A percentile compares a stretch with the other conserved stretches of the same genome.
phyloP scores from a whole-genome alignment of 2,113 vertebrate genomes.

The Takifugu flavidus region DNA sequence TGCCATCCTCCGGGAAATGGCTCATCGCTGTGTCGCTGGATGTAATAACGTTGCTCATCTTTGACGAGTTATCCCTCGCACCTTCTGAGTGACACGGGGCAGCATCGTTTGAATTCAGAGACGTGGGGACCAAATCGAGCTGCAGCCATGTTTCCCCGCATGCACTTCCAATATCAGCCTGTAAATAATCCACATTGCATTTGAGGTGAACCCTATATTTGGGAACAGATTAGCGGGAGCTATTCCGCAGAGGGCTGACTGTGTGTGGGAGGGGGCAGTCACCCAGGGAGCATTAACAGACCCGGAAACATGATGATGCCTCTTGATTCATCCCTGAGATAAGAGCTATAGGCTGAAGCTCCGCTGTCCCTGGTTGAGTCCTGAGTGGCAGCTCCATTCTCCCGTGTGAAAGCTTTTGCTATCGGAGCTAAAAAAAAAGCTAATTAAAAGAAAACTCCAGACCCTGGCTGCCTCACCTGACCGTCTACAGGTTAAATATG shows the following conservation, averaged over 20 bases:
- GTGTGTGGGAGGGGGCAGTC: slow-evolving; percentile 2
- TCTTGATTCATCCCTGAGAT: slow-evolving; percentile 53
- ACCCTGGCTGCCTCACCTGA: slow-evolving; percentile 27
- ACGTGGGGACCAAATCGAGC: slow-evolving; percentile 3
- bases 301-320: slow-evolving; percentile 52
- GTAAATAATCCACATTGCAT: slow-evolving; percentile 25
- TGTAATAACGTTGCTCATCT: slow-evolving; percentile 27
- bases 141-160: slow-evolving; percentile 4
- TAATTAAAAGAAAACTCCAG: slow-evolving; percentile 37
- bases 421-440: slow-evolving; percentile 34
- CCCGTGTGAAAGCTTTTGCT: slow-evolving; percentile 37
- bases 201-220: slow-evolving; percentile 34
- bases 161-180: slow-evolving; percentile 12
- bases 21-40: slow-evolving; percentile 29
- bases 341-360: slow-evolving; percentile 33
- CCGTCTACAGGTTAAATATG: slow-evolving; percentile 19
- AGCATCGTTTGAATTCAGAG: background rate
- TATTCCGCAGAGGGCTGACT: slow-evolving; percentile 19
- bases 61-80: slow-evolving; percentile 25
- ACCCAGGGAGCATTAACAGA: slow-evolving; percentile 29
- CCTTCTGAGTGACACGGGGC: slow-evolving; percentile 16
- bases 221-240: slow-evolving; percentile 40
- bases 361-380: slow-evolving; percentile 38
- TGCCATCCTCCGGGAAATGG: slow-evolving; percentile 53
- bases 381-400: slow-evolving; percentile 55